phyloP scores from a whole-genome alignment of 2,888 invertebrate species.

The Julus scanicus region DNA sequence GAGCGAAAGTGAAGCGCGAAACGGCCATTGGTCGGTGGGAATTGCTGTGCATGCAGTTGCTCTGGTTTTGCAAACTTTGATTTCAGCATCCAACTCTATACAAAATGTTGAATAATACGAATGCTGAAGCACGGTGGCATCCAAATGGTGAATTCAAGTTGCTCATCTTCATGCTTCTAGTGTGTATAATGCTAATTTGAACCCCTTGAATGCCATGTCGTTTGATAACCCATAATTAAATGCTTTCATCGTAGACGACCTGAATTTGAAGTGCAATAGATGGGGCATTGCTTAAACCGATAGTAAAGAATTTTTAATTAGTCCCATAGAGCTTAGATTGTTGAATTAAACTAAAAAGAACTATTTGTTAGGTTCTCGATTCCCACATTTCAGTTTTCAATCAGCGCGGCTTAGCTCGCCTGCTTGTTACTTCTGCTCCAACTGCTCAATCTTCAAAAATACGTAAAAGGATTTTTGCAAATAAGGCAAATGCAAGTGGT shows the following conservation, averaged over 20 bases:
- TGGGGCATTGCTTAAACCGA: neutral
- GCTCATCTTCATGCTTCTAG: too few relatives aligned
- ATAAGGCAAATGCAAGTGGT: neutral
- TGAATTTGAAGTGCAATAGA: neutral
- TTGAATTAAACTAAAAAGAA: neutral
- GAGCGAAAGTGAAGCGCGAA: neutral
- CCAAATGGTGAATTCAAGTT: too few relatives aligned
- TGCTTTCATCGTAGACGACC: neutral
- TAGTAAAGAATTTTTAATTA: neutral
- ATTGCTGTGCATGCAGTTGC: neutral
- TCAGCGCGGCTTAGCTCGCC: neutral
- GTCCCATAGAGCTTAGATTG: neutral
- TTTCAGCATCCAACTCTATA: neutral
- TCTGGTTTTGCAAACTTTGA: neutral
- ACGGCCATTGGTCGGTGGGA: neutral
- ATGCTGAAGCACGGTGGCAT: neutral
- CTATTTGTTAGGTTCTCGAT: neutral
- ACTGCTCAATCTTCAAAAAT: neutral
- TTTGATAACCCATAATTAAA: neutral
- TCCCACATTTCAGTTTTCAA: constrained; percentile 5
- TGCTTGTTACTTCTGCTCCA: neutral
- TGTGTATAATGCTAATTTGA: neutral
- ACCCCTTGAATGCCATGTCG: neutral
- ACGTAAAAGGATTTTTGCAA: neutral
- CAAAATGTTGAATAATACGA: too few relatives aligned